Evolutionary conservation across 2,797 vertebrate species (phyloP).

Genomic region (Semotilus atromaculatus): DNA sequence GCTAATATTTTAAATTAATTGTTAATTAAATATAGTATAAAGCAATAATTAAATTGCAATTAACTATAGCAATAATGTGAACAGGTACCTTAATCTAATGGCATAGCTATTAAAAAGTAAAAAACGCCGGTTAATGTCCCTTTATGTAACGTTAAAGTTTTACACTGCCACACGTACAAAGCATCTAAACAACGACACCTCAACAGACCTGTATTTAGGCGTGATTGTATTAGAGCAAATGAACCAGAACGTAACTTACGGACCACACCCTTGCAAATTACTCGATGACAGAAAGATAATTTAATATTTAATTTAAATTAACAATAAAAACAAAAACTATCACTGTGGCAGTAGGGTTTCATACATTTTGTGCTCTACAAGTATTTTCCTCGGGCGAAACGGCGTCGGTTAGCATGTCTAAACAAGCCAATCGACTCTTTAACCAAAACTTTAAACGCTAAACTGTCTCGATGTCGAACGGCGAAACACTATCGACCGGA

Average conservation of each 20-base stretch:
- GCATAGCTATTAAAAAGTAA: neutral
- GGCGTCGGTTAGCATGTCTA: slow-evolving; percentile 10
- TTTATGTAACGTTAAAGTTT: neutral
- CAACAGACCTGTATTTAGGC: slow-evolving; percentile 18
- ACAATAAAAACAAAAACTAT: neutral
- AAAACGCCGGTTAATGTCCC: neutral
- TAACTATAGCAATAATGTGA: neutral
- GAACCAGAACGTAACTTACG: neutral
- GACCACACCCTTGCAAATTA: slow-evolving; percentile 4
- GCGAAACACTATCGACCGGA: neutral
- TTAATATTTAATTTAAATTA: neutral
- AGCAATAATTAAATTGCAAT: neutral
- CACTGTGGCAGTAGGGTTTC: neutral
- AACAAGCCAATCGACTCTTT: neutral
- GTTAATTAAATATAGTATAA: neutral
- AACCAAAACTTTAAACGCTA: neutral
- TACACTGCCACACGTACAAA: neutral
- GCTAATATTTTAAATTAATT: neutral
- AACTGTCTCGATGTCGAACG: neutral
- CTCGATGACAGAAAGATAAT: neutral
- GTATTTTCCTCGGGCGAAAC: slow-evolving; percentile 20
- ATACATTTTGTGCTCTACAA: neutral
- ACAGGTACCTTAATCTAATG: neutral
- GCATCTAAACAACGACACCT: neutral
- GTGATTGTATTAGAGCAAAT: slow-evolving; percentile 23